Percentiles rank a stretch among this genome's conserved stretches.
phyloP scores from a whole-genome alignment of 1,140 invertebrate genomes.

The Leptinotarsa lineolata region DNA sequence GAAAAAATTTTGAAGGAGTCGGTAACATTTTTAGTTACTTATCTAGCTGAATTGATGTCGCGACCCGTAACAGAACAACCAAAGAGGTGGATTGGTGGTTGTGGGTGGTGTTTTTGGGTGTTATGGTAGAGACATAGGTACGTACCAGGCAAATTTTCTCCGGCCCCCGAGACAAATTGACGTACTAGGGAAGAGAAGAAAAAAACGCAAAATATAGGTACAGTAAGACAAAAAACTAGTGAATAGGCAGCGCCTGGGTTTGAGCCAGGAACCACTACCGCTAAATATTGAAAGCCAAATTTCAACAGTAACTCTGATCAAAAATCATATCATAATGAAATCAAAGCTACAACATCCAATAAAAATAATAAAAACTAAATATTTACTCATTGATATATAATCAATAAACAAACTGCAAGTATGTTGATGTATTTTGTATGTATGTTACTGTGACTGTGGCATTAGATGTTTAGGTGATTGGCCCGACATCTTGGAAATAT shows the following conservation, averaged over 20 bases:
- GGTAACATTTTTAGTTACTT: not conserved
- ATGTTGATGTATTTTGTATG: constrained; percentile 54
- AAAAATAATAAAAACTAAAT: constrained; percentile 50
- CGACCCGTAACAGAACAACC: constrained; percentile 53
- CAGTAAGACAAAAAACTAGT: constrained; percentile 52
- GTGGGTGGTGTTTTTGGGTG: constrained; percentile 54
- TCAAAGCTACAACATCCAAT: constrained; percentile 52
- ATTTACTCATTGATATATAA: constrained; percentile 49
- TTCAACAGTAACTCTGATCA: constrained; percentile 52
- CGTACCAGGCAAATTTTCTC: constrained; percentile 73
- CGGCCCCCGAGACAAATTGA: constrained; percentile 72
- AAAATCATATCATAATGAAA: constrained; percentile 50
- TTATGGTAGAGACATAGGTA: constrained; percentile 57
- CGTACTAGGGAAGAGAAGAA: constrained; percentile 70
- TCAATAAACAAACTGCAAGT: constrained; percentile 49
- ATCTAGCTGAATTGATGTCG: constrained; percentile 29
- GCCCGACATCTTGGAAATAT: not conserved
- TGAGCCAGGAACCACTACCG: constrained; percentile 20
- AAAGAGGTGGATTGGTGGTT: constrained; percentile 51
- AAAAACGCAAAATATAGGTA: constrained; percentile 57
- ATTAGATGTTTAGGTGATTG: constrained; percentile 22
- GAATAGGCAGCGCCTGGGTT: constrained; percentile 30
- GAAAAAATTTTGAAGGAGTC: constrained; percentile 14
- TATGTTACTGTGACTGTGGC: constrained; percentile 54
- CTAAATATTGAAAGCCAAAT: constrained; percentile 45